Base-by-base conservation (phyloP, 37 sponge, comb jelly and placozoan species). In the Diacarnus erythraeanus region DNA sequence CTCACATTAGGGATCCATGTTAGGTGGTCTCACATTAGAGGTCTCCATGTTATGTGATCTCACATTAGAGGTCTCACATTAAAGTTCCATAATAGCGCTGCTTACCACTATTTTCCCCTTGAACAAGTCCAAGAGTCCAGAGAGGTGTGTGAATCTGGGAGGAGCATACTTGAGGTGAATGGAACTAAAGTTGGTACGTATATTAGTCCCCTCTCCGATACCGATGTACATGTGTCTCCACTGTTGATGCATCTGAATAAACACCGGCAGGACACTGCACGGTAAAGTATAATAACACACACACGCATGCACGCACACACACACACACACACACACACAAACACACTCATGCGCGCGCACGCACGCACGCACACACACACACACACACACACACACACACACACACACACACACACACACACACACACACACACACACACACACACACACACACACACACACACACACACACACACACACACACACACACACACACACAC, bases 141-240 rank as follows among this genome's bases (percentile, higher is more conserved):
- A 51, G 57, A 97, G 87, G 71, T 97, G 96, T 54, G 43, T 76
- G 59, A 86, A 91, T 34, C 85, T 81, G 34, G 89, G 81, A 25
- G 97, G 97, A n/a, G 89, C 76, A 65, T 85, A 80, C 21, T 75
- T 61, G 0, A 97, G 76, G 84, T 97, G 97, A 23, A 91, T 76
- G 82, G 85, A 86, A 74, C 88, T 86, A 71, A 79, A 94, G 61
- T 64, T 75, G 40, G 79, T 64, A 69, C 87, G 72, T 27, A 89
- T 65, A 12, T 83, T 72, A 18, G 42, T 66, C 40, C 92, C 88
- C 66, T 87, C 91, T 65, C 92, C 83, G 80, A 91, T 72, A 20
- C 97, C 97, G 15, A 88, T 73, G 59, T 88, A 97, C 90, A 97
- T 85, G 60, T 86, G 92, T 41, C 97, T 41, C 90, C 96, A 91